These are phyloP conservation scores for Mesocentrotus franciscanus DNA, from an alignment of 53 echinoderm and acorn worm species.

Conservation along the genomic window DNA sequence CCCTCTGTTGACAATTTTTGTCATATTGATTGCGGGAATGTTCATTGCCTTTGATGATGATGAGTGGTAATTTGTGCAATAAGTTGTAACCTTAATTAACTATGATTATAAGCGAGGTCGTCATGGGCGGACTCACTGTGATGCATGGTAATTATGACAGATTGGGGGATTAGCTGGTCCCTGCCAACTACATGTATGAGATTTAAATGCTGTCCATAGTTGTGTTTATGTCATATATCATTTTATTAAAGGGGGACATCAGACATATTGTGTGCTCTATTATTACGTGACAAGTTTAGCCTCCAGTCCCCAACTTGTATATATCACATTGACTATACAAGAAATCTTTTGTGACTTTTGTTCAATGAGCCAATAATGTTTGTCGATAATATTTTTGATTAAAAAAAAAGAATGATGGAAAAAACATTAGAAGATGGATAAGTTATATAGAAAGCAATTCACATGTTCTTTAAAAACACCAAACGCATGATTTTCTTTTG, in stretches of 20 bases:
- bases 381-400: no score
- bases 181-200: background rate
- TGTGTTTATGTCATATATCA: background rate
- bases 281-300: no score
- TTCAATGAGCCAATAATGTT: no score
- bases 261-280: no score
- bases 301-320: no score
- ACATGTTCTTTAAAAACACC: no score
- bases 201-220: background rate
- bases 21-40: background rate
- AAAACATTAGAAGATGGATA: no score
- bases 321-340: no score
- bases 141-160: background rate
- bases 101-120: background rate
- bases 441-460: no score
- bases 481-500: no score
- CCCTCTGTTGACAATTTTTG: background rate
- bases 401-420: no score
- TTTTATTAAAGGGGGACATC: background rate
- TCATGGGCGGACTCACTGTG: background rate
- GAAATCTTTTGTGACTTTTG: no score
- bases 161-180: background rate
- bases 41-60: background rate
- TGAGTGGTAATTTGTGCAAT: background rate
- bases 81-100: background rate